Evolutionary conservation across 2,888 invertebrate genomes (phyloP), one percentile per base, ranked within the genome.

Genomic region (Anoncus sp.): DNA sequence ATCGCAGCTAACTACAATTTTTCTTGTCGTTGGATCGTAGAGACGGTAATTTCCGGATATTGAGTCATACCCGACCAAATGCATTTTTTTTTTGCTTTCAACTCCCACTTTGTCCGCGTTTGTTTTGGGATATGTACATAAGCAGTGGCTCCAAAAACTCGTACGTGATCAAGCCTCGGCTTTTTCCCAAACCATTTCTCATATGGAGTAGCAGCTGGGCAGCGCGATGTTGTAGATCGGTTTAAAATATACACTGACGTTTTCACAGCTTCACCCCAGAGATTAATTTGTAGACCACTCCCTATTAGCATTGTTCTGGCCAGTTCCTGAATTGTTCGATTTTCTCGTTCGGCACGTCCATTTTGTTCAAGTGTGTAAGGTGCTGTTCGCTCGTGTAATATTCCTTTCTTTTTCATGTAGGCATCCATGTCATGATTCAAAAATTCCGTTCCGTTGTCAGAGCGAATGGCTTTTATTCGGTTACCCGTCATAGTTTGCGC

Each of bases 291-390:
- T 22, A 83, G 43, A 16, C 47, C 59, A 22, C 65, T 75, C 12
- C 79, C 59, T 3, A 80, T 16, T 14, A 82, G 27, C 79, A 80
- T 81, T 0, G 81, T 81, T 12, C 77, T 69, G 1, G 82, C 82
- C 6, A 73, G 70, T 22, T 81, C 81, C 2, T 78, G 76, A 12
- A 83, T 75, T 1, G 80, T 81, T 6, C 79, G 72, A 73, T 79
- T 81, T 24, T 83, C 83, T 27, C 80, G 66, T 40, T 83, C 81
- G 5, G 65, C 75, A 47, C 80, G 73, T 3, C 79, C 81, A 35
- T 80, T 83, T 59, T 81, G 79, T 16, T 81, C 77, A 7, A 76
- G 80, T 3, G 79, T 81, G 27, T 80, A 81, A 1, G 80, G 79
- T 2, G 80, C 57, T 3, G 79, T 77, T 10, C 76, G 75, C 12